A percentile compares a stretch with the other conserved stretches of the same genome.
Evolutionary conservation across 1,140 invertebrate genomes (phyloP).

Genomic region (Anoplophora glabripennis): DNA sequence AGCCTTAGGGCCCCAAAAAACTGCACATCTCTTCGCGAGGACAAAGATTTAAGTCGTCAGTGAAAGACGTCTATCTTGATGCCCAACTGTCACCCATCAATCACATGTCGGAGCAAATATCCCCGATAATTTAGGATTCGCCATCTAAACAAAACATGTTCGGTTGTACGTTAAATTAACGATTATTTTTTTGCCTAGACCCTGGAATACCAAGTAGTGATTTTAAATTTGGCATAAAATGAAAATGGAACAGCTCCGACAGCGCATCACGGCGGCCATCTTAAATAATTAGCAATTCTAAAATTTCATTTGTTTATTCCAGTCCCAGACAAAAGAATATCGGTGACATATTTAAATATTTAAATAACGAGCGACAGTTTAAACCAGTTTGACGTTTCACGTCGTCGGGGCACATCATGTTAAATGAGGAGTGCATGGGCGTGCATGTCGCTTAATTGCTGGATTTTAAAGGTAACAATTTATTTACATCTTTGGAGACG

Average conservation of each 20-base stretch:
- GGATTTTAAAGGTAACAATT: neutral
- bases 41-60: constrained; percentile 33
- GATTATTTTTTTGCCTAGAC: constrained; percentile 26
- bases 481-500: too few relatives aligned
- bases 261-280: constrained; percentile 28
- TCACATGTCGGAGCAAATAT: constrained; percentile 29
- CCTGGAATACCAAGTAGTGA: neutral
- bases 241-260: constrained; percentile 8
- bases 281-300: constrained; percentile 44
- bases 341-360: constrained; percentile 44
- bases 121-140: constrained; percentile 24
- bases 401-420: constrained; percentile 20
- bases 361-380: constrained; percentile 33
- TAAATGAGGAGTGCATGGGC: constrained; percentile 5
- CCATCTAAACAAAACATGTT: neutral
- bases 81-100: constrained; percentile 40
- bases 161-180: constrained; percentile 25
- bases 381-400: constrained; percentile 25
- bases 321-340: constrained; percentile 40
- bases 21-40: constrained; percentile 8
- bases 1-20: constrained; percentile 15
- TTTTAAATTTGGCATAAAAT: constrained; percentile 21
- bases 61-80: constrained; percentile 35
- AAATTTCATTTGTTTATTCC: constrained; percentile 41
- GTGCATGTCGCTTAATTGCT: neutral